Evolutionary conservation across 1,140 invertebrate genomes (phyloP), one percentile per base, ranked within the genome.

Genomic region (Drusus annulatus): DNA sequence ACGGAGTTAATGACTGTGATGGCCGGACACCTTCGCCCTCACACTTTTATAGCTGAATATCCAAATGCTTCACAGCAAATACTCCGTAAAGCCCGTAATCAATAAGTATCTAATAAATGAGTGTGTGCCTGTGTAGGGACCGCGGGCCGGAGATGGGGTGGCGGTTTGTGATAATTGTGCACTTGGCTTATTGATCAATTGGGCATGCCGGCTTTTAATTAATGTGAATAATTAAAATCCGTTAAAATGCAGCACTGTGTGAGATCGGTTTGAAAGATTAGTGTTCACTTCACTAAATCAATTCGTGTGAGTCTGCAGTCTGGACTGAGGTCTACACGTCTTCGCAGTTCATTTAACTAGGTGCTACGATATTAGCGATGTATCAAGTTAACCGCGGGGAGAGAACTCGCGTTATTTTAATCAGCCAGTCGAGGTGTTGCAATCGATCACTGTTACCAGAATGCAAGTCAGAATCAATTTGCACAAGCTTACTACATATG

Each of bases 1-100:
- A 21, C 17, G 16, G 71, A 75, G 71, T 75, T 75, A 75, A 75
- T 75, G 71, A 75, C 68, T 71, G 68, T 71, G 45, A 10, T 71
- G 68, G 45, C 17, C 68, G 68, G 50, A 71, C 52, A 75, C 71
- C 54, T 75, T 54, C 52, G 31, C 5, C 25, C 10, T n/a, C 23
- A 17, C 23, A 16, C 23, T 58, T 75, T 58, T 75, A 75, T 58
- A 75, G 71, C 71, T 23, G 45, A 54, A 71, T 71, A 52, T 25
- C n/a, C 31, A 45, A 68, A 52, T 52, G 62, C 62, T n/a, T n/a
- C 58, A 19, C 19, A 23, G 19, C 19, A 23, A 52, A 21, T 45
- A 71, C 52, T 21, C 3, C 45, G 28, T 51, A 71, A 71, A 71
- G 68, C 45, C 68, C 13, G 68, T 52, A 23, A 25, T 71, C 68